phyloP scores from a whole-genome alignment of 2,113 vertebrate species.

The Corythornis vintsioides region DNA sequence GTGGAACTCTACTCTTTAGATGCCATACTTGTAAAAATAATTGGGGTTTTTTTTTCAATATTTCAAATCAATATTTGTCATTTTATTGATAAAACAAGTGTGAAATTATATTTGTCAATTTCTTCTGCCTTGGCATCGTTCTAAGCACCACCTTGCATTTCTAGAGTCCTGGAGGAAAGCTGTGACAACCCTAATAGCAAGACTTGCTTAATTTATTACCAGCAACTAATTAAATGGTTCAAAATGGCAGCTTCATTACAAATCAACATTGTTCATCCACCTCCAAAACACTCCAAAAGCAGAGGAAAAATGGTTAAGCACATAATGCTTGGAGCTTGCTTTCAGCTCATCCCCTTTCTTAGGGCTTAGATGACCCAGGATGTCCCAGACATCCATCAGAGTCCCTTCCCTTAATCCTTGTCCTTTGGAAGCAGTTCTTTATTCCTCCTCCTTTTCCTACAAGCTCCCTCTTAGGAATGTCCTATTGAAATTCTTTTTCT shows the following conservation, averaged over 20 bases:
- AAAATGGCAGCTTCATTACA: neutral
- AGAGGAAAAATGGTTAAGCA: constrained; percentile 50
- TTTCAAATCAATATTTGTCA: too few species aligned
- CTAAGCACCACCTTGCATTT: neutral
- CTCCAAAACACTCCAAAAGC: neutral
- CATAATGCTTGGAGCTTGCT: constrained; percentile 36
- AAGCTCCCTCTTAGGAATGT: neutral
- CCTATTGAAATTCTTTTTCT: neutral
- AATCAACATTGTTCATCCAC: neutral
- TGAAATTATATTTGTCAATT: too few species aligned
- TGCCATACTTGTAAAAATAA: too few species aligned
- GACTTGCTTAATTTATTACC: neutral
- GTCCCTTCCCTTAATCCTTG: neutral
- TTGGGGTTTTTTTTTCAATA: too few species aligned
- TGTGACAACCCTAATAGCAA: neutral
- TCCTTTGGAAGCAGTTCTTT: neutral
- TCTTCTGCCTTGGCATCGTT: neutral
- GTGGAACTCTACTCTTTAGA: too few species aligned
- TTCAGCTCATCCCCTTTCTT: constrained; percentile 34
- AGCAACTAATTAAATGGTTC: neutral
- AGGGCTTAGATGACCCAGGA: constrained; percentile 35
- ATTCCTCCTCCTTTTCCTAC: neutral
- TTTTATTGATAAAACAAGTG: too few species aligned
- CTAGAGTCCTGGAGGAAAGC: neutral
- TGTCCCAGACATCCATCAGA: constrained; percentile 9